Evolutionary conservation across 1,140 invertebrate genomes (phyloP), one percentile per base, ranked within the genome.

Genomic region (Grapholita molesta): DNA sequence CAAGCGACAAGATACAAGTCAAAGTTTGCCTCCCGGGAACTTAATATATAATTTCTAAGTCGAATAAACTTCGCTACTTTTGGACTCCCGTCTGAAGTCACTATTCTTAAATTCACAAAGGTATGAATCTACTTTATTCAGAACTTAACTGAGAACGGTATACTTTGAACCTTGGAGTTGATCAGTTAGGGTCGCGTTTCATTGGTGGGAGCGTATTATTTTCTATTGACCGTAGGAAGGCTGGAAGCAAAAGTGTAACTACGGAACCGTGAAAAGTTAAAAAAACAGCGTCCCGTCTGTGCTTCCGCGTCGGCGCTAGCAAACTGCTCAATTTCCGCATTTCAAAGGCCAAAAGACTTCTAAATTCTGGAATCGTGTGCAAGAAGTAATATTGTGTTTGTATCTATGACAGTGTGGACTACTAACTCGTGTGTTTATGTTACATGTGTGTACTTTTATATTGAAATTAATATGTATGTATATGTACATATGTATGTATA

Each of bases 31-130:
- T 72, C 64, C 69, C 64, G 72, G 73, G 69, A 72, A 74, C 70
- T 72, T 74, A 77, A 70, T 69, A 77, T 72, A 77, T 74, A 77
- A 77, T 71, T 74, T 77, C 75, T 72, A 74, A 77, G 72, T 74
- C 70, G 72, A 77, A 77, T 72, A 77, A 77, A 77, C 75, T 77
- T 77, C 55, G 68, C 35, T 72, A 77, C 75, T 77, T 77, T 77
- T 71, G 74, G 74, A 73, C 74, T 77, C 65, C 55, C 70, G 52
- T 21, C 32, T 61, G 32, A 57, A 69, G 68, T 72, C 38, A 38
- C 69, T 74, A 73, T 77, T 77, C 72, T 74, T 70, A 68, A 74
- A 77, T 77, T 77, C 75, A 77, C 72, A 77, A 77, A 77, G 75
- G 72, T 74, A 69, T n/a, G n/a, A n/a, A n/a, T 61, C 61, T 74